Percentiles rank a stretch among this genome's conserved stretches.
These are phyloP conservation scores for Apostichopus parvimensis DNA, from an alignment of 35 echinoderm and acorn worm genomes.

Conservation along the genomic window DNA sequence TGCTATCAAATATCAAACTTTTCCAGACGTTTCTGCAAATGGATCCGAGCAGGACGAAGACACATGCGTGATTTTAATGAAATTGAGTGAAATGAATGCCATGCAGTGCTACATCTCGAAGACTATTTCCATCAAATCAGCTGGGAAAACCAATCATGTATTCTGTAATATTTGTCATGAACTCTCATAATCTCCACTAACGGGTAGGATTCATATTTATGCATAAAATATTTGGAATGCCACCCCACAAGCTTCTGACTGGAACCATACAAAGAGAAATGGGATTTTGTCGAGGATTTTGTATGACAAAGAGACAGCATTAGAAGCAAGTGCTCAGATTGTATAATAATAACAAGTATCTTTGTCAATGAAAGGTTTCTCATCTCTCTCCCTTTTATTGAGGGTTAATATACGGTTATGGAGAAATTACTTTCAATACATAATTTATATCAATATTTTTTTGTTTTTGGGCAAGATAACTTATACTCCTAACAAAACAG, in stretches of 20 bases:
- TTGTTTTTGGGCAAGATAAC: background rate
- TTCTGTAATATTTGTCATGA: slow-evolving; percentile 18
- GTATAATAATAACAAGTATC: too few relatives aligned
- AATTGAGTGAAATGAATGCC: slow-evolving; percentile 22
- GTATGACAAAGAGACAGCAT: background rate
- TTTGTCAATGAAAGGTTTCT: background rate
- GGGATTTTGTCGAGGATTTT: background rate
- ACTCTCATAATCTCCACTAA: slow-evolving; percentile 29
- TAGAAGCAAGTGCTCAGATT: too few relatives aligned
- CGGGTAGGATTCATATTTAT: slow-evolving; percentile 24
- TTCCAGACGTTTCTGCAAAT: slow-evolving; percentile 5
- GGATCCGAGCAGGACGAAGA: slow-evolving; percentile 8
- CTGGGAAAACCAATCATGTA: slow-evolving; percentile 35
- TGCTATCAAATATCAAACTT: slow-evolving; percentile 6
- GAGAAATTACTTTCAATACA: background rate
- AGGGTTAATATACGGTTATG: background rate
- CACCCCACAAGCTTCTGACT: background rate
- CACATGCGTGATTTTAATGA: slow-evolving; percentile 12
- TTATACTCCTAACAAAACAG: background rate
- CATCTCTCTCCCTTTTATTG: background rate
- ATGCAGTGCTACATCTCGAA: background rate
- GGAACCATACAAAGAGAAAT: slow-evolving; percentile 12
- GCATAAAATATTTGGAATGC: slow-evolving; percentile 18
- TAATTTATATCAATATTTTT: background rate
- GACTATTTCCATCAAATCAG: slow-evolving; percentile 12